Percentiles rank a stretch among this genome's conserved stretches.
These are phyloP conservation scores for Clavelina lepadiformis DNA, from an alignment of 23 tunicate genomes.

Conservation along the genomic window DNA sequence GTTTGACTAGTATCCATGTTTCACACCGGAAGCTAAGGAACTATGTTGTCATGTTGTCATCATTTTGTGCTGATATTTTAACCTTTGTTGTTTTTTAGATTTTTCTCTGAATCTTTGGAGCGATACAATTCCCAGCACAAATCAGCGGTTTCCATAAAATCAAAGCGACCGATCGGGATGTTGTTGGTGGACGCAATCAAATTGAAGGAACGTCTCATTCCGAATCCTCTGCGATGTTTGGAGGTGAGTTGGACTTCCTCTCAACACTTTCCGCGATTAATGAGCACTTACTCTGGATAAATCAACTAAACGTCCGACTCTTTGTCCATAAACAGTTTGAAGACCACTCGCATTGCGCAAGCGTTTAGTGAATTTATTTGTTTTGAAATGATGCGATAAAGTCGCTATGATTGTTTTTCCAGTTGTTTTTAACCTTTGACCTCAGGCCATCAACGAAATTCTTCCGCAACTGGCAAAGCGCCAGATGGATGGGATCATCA, in stretches of 20 bases:
- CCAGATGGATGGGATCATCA: constrained; percentile 89
- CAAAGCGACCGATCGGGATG: constrained; percentile 80
- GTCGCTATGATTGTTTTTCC: too few relatives aligned
- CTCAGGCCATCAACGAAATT: constrained; percentile 86
- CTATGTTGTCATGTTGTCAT: too few relatives aligned
- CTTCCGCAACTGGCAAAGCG: constrained; percentile 82
- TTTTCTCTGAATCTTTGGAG: constrained; percentile 76
- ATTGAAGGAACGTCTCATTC: constrained; percentile 66
- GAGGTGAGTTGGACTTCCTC: constrained; percentile 35
- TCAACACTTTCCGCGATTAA: too few relatives aligned
- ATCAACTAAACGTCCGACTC: not conserved
- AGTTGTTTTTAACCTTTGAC: too few relatives aligned
- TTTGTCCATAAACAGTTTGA: not conserved
- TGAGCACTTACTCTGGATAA: not conserved
- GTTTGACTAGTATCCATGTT: too few relatives aligned
- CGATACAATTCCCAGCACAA: constrained; percentile 73
- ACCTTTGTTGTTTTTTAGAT: constrained; percentile 14
- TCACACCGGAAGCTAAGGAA: too few relatives aligned
- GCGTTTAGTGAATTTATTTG: too few relatives aligned
- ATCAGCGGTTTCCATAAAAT: constrained; percentile 65
- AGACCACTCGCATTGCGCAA: too few relatives aligned
- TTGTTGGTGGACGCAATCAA: constrained; percentile 75
- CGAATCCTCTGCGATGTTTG: constrained; percentile 93
- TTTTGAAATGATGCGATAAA: too few relatives aligned
- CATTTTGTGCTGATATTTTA: too few relatives aligned